phyloP scores from a whole-genome alignment of 2,888 invertebrate genomes.

The Heteropelma amictum region DNA sequence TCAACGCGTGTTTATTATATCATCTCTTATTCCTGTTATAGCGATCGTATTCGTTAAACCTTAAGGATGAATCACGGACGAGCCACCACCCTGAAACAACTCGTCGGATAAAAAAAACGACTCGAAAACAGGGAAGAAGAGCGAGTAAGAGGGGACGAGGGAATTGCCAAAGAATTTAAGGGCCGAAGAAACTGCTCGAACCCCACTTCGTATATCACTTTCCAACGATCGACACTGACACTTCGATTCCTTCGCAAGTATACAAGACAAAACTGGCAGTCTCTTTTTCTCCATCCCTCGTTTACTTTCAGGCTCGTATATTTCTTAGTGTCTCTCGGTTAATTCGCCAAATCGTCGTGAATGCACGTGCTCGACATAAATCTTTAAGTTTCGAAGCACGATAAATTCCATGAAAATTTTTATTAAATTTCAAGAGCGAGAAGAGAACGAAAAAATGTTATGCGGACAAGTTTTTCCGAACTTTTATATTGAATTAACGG shows the following conservation, averaged over 20 bases:
- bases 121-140: background rate
- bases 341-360: background rate
- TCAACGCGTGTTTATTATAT: background rate
- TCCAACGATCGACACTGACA: conserved; percentile 34
- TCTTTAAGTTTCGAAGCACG: no score
- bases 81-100: conserved; percentile 34
- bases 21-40: conserved; percentile 4
- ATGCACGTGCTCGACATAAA: background rate
- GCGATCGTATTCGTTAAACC: conserved; percentile 7
- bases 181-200: conserved; percentile 14
- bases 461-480: background rate
- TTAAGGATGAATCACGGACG: conserved; percentile 38
- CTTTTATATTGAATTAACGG: background rate
- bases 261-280: conserved; percentile 15
- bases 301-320: conserved; percentile 1
- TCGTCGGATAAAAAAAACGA: conserved; percentile 8
- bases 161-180: conserved; percentile 29
- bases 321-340: conserved; percentile 3
- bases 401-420: background rate
- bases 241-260: conserved; percentile 39
- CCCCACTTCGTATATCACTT: conserved; percentile 37
- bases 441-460: background rate
- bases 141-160: background rate
- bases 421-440: background rate
- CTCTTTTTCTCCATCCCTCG: conserved; percentile 2